Conservation (phyloP, 1,140 invertebrate genomes). For the Heliconius eleuchia region DNA sequence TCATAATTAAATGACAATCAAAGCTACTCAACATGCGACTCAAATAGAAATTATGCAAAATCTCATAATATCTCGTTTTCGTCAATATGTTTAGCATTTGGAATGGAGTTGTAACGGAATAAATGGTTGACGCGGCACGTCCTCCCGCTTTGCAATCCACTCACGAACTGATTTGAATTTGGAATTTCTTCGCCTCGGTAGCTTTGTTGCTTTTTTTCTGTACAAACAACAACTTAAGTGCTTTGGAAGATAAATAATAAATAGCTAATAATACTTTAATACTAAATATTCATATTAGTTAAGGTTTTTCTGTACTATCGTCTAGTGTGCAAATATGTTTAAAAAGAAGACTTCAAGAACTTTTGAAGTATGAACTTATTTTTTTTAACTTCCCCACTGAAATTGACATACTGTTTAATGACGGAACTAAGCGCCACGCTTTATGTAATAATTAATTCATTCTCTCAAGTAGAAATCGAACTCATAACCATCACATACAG, state of each 20-base stretch:
- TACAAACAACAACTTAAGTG: neutral
- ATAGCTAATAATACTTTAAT: neutral
- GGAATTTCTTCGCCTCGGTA: constrained; percentile 61
- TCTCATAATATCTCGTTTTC: constrained; percentile 65
- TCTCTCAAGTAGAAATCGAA: too few relatives aligned
- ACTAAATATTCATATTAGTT: neutral
- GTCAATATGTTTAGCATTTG: constrained; percentile 74
- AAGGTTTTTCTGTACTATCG: too few relatives aligned
- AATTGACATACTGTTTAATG: too few relatives aligned
- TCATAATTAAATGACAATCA: constrained; percentile 55
- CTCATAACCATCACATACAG: too few relatives aligned
- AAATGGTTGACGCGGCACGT: constrained; percentile 67
- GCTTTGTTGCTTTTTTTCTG: constrained; percentile 24
- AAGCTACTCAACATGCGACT: constrained; percentile 50
- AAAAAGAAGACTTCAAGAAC: neutral
- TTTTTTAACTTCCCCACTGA: too few relatives aligned
- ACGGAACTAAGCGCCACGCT: too few relatives aligned
- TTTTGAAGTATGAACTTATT: too few relatives aligned
- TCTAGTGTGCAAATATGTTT: neutral
- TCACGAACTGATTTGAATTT: constrained; percentile 77
- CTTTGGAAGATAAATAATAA: neutral
- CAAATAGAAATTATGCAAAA: constrained; percentile 64
- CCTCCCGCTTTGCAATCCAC: constrained; percentile 60
- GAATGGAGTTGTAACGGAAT: constrained; percentile 72
- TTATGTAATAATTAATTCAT: too few relatives aligned